These are phyloP conservation scores for Meteorus cinctellus DNA, from an alignment of 2,888 invertebrate genomes.

Conservation along the genomic window DNA sequence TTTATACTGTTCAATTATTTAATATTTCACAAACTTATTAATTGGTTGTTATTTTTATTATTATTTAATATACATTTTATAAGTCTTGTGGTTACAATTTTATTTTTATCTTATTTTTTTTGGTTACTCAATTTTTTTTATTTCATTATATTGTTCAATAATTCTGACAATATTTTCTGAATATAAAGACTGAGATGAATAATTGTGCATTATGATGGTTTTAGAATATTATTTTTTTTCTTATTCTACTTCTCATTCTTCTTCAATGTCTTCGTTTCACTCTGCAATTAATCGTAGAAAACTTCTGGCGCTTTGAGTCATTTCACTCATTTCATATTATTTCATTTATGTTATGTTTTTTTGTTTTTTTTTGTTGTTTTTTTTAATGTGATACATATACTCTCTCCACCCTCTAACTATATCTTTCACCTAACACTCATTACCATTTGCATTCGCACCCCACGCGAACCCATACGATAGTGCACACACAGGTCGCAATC, in stretches of 20 bases:
- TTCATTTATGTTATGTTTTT: neutral
- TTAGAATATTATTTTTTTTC: neutral
- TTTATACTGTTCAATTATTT: neutral
- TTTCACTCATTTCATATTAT: neutral
- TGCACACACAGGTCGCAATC: conserved; percentile 21
- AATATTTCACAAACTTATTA: neutral
- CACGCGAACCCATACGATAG: conserved; percentile 3
- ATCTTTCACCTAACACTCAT: conserved; percentile 20
- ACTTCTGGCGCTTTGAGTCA: neutral
- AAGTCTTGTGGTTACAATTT: neutral
- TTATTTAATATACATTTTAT: neutral
- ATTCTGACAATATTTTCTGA: neutral
- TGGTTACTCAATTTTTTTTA: neutral
- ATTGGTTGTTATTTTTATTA: neutral
- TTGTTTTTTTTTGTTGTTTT: neutral
- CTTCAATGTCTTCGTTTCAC: neutral
- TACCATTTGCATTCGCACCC: conserved; percentile 6
- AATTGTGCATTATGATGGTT: neutral
- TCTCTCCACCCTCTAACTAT: conserved; percentile 31
- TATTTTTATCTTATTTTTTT: neutral
- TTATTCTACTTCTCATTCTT: neutral
- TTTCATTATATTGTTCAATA: neutral
- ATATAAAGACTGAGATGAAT: neutral
- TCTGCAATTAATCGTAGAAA: neutral
- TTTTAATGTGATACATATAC: neutral